Evolutionary conservation across 1,140 invertebrate species (phyloP).

Genomic region (Lethrus apterus): DNA sequence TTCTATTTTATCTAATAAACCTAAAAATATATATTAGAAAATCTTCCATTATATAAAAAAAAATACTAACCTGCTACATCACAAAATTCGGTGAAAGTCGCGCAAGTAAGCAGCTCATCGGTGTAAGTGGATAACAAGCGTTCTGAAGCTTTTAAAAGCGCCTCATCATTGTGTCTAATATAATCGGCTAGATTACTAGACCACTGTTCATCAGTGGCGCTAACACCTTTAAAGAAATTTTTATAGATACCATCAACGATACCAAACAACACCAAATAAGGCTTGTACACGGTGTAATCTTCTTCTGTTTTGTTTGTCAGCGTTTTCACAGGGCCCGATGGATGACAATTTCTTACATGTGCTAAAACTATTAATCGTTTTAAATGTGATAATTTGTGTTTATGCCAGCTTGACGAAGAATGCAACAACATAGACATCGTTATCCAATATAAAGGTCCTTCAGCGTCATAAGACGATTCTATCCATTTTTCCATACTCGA

Average conservation of each 20-base stretch:
- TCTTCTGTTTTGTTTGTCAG: slow-evolving; percentile 50
- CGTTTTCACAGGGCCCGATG: slow-evolving; percentile 48
- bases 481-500: slow-evolving; percentile 54
- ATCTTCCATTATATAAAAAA: slow-evolving; percentile 14
- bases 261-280: slow-evolving; percentile 76
- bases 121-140: slow-evolving; percentile 72
- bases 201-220: slow-evolving; percentile 75
- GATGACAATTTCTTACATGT: slow-evolving; percentile 63
- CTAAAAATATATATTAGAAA: slow-evolving; percentile 37
- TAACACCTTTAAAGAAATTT: slow-evolving; percentile 70
- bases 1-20: slow-evolving; percentile 53
- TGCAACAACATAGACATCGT: slow-evolving; percentile 73
- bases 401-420: slow-evolving; percentile 61
- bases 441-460: slow-evolving; percentile 82
- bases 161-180: slow-evolving; percentile 89
- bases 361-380: slow-evolving; percentile 69
- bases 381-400: slow-evolving; percentile 61
- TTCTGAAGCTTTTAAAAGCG: slow-evolving; percentile 80
- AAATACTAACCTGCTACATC: slow-evolving; percentile 68
- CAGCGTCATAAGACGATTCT: slow-evolving; percentile 80
- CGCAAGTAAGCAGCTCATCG: slow-evolving; percentile 83
- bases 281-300: slow-evolving; percentile 79
- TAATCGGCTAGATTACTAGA: slow-evolving; percentile 82
- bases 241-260: slow-evolving; percentile 70
- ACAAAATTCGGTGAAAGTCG: slow-evolving; percentile 84